phyloP scores from a whole-genome alignment of 2,113 vertebrate species.

The Thunnus thynnus region DNA sequence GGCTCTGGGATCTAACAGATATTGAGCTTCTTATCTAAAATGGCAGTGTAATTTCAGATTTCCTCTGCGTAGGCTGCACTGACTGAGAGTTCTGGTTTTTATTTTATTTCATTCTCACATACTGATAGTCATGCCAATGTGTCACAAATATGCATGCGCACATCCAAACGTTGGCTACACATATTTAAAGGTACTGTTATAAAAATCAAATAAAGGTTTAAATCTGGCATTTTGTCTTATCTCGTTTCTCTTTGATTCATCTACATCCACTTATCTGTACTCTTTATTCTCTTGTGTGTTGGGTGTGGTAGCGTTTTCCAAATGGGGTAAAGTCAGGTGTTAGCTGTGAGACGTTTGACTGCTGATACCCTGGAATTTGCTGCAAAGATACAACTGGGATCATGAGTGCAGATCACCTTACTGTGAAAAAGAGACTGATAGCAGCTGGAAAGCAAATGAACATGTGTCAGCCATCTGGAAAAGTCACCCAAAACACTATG shows the following conservation, averaged over 20 bases:
- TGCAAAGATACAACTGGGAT: constrained; percentile 76
- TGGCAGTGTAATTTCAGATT: constrained; percentile 69
- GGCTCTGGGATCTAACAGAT: constrained; percentile 66
- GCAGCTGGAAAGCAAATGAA: constrained; percentile 78
- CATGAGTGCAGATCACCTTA: constrained; percentile 78
- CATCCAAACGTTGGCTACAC: neutral
- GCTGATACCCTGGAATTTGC: constrained; percentile 72
- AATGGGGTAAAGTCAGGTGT: constrained; percentile 65
- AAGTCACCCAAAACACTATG: constrained; percentile 65
- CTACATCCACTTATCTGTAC: neutral
- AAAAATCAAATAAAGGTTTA: neutral
- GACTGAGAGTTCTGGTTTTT: constrained; percentile 54
- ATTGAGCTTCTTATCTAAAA: constrained; percentile 77
- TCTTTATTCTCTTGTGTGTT: constrained; percentile 33
- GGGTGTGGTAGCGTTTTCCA: constrained; percentile 46
- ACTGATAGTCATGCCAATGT: constrained; percentile 50
- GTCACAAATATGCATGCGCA: constrained; percentile 20
- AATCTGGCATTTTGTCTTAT: neutral
- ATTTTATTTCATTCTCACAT: constrained; percentile 49
- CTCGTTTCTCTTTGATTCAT: neutral
- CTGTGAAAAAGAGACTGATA: constrained; percentile 74
- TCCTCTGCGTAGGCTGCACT: constrained; percentile 55
- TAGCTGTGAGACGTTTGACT: constrained; percentile 51
- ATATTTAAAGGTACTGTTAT: neutral
- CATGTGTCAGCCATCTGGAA: constrained; percentile 83